Percentiles rank a stretch among this genome's conserved stretches.
Evolutionary conservation across 2,113 vertebrate species (phyloP).

Genomic region (Chinchilla lanigera): DNA sequence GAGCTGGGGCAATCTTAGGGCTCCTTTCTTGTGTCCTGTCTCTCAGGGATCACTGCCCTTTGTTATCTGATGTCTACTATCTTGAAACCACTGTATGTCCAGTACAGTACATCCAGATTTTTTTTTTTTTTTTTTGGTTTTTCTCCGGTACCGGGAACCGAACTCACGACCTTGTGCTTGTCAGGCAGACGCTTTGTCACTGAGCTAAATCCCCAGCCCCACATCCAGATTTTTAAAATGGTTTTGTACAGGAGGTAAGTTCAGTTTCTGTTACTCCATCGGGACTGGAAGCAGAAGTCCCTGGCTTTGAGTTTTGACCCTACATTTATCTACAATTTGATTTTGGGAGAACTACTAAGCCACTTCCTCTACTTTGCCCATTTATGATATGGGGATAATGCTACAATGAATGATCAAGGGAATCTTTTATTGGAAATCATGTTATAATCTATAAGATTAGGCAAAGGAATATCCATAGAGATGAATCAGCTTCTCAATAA

Average conservation of each 20-base stretch:
- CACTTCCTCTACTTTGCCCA: neutral
- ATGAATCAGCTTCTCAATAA: neutral
- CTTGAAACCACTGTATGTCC: slow-evolving; percentile 29
- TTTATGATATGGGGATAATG: neutral
- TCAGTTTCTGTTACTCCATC: neutral
- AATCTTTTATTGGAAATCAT: neutral
- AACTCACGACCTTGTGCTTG: too few species aligned
- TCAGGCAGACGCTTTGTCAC: too few species aligned
- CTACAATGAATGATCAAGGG: neutral
- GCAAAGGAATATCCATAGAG: neutral
- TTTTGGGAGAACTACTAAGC: slow-evolving; percentile 13
- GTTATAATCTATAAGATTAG: neutral
- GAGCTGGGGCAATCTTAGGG: neutral
- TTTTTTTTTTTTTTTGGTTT: too few species aligned
- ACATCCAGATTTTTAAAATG: too few species aligned
- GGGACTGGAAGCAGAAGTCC: neutral
- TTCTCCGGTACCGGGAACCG: too few species aligned
- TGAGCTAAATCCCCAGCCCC: too few species aligned
- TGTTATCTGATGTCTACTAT: neutral
- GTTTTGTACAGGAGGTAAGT: neutral
- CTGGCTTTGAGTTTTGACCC: neutral
- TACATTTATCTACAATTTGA: neutral
- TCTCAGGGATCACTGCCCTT: neutral
- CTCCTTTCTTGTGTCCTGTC: neutral
- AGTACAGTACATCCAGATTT: neutral